These are phyloP conservation scores for Caranx ignobilis DNA, from an alignment of 2,113 vertebrate species.

Conservation along the genomic window DNA sequence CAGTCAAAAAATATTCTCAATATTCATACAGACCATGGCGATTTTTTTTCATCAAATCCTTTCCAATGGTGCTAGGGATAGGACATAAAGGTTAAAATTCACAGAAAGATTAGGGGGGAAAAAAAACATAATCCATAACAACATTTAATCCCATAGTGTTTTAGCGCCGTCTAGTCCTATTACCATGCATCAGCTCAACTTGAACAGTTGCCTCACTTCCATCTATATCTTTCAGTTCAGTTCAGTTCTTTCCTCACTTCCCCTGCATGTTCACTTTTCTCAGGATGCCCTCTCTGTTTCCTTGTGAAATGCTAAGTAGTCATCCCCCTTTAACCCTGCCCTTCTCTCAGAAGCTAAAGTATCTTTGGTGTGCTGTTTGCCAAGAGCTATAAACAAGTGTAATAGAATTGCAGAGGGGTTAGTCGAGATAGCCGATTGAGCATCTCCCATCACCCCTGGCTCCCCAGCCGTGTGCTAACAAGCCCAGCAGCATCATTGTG, in stretches of 20 bases:
- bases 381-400: constrained; percentile 82
- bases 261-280: constrained; percentile 52
- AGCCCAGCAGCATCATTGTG: constrained; percentile 74
- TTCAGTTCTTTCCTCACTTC: constrained; percentile 47
- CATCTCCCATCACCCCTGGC: constrained; percentile 71
- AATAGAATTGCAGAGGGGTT: constrained; percentile 80
- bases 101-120: constrained; percentile 46
- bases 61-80: constrained; percentile 34
- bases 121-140: constrained; percentile 52
- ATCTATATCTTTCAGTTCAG: constrained; percentile 49
- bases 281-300: constrained; percentile 67
- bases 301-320: constrained; percentile 76
- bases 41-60: constrained; percentile 42
- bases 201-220: constrained; percentile 40
- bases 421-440: constrained; percentile 69
- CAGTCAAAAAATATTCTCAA: constrained; percentile 34
- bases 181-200: constrained; percentile 29
- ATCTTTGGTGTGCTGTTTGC: constrained; percentile 77
- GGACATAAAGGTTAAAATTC: constrained; percentile 27
- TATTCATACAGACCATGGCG: constrained; percentile 31
- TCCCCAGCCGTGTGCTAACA: constrained; percentile 76
- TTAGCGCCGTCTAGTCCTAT: constrained; percentile 34
- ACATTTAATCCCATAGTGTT: constrained; percentile 59
- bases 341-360: constrained; percentile 69
- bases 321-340: constrained; percentile 67